phyloP scores from a whole-genome alignment of 1,140 invertebrate genomes.

The Ylistrum balloti region DNA sequence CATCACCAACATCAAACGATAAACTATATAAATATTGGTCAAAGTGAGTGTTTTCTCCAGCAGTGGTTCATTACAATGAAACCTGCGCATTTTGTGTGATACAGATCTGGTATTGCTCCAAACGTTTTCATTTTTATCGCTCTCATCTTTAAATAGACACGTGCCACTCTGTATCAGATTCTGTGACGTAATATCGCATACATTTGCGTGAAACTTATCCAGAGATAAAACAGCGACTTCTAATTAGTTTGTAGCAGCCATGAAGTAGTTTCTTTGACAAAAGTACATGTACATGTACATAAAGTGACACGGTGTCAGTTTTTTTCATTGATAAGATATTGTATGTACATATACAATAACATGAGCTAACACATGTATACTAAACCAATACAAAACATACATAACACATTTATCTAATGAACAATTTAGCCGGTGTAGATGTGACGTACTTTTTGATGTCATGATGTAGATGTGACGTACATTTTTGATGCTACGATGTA shows the following conservation, averaged over 20 bases:
- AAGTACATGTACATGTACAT: background rate
- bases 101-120: background rate
- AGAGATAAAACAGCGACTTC: background rate
- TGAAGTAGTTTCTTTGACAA: background rate
- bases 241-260: background rate
- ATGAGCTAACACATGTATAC: too few species aligned
- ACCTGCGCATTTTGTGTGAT: background rate
- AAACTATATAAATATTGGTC: background rate
- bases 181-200: background rate
- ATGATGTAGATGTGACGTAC: too few species aligned
- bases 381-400: too few species aligned
- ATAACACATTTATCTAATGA: too few species aligned
- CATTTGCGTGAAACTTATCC: background rate
- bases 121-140: constrained; percentile 18
- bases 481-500: too few species aligned
- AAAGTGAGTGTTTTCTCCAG: background rate
- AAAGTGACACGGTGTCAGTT: too few species aligned
- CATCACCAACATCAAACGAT: background rate
- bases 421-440: too few species aligned
- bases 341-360: too few species aligned
- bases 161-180: constrained; percentile 15
- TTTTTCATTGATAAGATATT: too few species aligned
- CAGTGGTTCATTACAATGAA: background rate
- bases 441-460: too few species aligned
- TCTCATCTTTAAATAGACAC: constrained; percentile 20